phyloP scores from a whole-genome alignment of 1,140 invertebrate species.

The Trichonephila inaurata region DNA sequence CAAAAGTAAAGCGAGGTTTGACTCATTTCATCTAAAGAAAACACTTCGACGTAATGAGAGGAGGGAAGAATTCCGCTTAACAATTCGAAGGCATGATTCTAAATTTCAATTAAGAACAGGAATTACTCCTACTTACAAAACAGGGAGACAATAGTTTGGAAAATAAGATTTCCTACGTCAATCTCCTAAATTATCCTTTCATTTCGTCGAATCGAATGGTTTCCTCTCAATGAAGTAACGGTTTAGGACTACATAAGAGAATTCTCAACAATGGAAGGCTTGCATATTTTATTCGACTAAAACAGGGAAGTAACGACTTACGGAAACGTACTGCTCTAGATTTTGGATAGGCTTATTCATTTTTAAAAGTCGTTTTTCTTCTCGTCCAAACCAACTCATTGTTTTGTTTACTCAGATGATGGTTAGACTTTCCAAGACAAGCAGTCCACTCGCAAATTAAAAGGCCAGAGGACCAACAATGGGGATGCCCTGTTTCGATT shows the following conservation, averaged over 20 bases:
- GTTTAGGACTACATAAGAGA: neutral
- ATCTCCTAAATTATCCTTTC: neutral
- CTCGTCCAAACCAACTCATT: neutral
- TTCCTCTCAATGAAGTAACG: conserved; percentile 11
- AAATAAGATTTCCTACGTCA: conserved; percentile 14
- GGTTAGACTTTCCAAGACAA: neutral
- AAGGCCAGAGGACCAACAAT: conserved; percentile 16
- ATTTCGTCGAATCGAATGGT: conserved; percentile 11
- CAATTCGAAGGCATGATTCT: neutral
- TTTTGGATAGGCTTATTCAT: neutral
- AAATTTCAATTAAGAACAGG: conserved; percentile 28
- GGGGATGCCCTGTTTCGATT: conserved; percentile 25
- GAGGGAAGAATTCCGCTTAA: neutral
- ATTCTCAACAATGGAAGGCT: neutral
- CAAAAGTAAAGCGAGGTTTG: neutral
- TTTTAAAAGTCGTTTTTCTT: neutral
- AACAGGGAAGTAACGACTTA: neutral
- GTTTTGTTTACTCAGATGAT: conserved; percentile 6
- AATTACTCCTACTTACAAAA: conserved; percentile 17
- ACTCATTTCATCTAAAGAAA: conserved; percentile 3
- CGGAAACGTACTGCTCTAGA: neutral
- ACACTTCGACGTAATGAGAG: neutral
- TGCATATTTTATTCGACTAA: conserved; percentile 2
- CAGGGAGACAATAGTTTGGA: neutral
- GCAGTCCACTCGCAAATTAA: neutral